Evolutionary conservation across 30 jellyfish, hydroid and myxozoan species (phyloP), one percentile per base, ranked within the genome.

Genomic region (Haliclystus octoradiatus): DNA sequence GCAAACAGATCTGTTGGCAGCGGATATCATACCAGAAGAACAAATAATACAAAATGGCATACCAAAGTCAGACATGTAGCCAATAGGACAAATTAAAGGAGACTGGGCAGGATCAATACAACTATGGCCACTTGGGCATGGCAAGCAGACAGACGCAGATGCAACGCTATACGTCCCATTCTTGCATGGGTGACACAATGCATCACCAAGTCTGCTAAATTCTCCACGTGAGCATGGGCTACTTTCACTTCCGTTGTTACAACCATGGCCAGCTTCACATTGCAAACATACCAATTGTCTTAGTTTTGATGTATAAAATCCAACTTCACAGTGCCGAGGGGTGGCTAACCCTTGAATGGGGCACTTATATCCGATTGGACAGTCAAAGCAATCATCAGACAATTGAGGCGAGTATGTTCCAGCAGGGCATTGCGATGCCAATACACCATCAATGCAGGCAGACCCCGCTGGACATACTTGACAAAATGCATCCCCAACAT

Each of bases 381-480:
- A 88, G 23, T 65, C 79, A n/a, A 28, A 19, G 46, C 97, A 88
- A 26, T 60, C 50, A 50, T 84, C 94, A 28, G 93, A 50, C 31
- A 76, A 79, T 26, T 24, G 50, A 19, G 81, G 33, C 3, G 97
- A 82, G 72, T 88, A 88, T 80, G 80, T 95, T 31, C 97, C 97
- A 62, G 69, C 15, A 23, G 80, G 26, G 52, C 97, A 88, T 24
- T 53, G 80, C 14, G 71, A 50, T 61, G 97, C 95, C 4, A 92
- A 82, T 52, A 74, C 93, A n/a, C 97, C 97, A 80, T 80, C 72
- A 26, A 34, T 28, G 53, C 97, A 88, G 26, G 74, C 49, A 71
- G 69, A 78, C 9, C 97, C 97, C 69, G 80, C 76, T n/a, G 94
- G 94, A 66, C 97, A 88, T 52, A 93, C 83, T 2, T 80, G n/a